phyloP scores from a whole-genome alignment of 2,113 vertebrate species.

The Lophius piscatorius region DNA sequence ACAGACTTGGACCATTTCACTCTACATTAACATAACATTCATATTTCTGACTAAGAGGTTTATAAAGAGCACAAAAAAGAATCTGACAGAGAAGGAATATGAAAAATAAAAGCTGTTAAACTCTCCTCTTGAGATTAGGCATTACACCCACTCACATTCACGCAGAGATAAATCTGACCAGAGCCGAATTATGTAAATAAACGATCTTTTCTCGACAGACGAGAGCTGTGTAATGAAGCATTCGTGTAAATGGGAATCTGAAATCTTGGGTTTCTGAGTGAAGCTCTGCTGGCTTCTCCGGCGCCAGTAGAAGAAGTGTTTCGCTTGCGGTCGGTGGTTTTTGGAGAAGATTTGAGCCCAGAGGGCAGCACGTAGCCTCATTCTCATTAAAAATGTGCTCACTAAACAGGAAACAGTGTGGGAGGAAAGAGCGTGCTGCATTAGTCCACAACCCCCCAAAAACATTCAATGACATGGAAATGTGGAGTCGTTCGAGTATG shows the following conservation, averaged over 20 bases:
- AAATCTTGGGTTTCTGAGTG: constrained; percentile 5
- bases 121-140: constrained; percentile 5
- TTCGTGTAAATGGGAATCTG: constrained; percentile 13
- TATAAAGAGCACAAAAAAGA: background rate
- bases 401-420: constrained; percentile 56
- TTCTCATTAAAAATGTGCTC: constrained; percentile 41
- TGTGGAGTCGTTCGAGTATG: constrained; percentile 23
- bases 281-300: constrained; percentile 28
- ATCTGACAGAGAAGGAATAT: too few relatives aligned
- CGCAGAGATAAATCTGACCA: constrained; percentile 10
- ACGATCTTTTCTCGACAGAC: constrained; percentile 18
- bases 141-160: constrained; percentile 19
- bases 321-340: constrained; percentile 22
- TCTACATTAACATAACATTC: background rate
- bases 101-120: constrained; percentile 2
- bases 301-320: constrained; percentile 18
- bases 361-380: constrained; percentile 8
- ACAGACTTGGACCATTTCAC: background rate
- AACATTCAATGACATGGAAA: constrained; percentile 48
- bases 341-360: constrained; percentile 21
- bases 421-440: constrained; percentile 21
- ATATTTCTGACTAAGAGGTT: background rate
- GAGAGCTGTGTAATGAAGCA: constrained; percentile 47
- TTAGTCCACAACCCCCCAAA: constrained; percentile 5
- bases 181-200: constrained; percentile 33